Percentiles rank a stretch among this genome's conserved stretches.
phyloP scores from a whole-genome alignment of 1,140 invertebrate genomes.

The fruit fly (Drosophila melanogaster) region DNA sequence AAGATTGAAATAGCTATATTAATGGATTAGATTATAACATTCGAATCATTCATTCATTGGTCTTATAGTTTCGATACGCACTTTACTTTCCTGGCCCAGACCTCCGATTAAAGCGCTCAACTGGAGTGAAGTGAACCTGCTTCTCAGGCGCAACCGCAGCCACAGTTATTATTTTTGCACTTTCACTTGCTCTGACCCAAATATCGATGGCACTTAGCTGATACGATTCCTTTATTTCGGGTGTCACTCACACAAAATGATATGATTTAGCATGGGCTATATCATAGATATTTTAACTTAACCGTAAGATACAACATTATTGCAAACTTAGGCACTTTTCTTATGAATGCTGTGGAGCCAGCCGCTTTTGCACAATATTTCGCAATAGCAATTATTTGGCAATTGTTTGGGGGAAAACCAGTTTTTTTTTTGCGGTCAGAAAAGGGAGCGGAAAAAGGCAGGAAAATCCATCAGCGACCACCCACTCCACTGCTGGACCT shows the following conservation, averaged over 20 bases:
- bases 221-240: neutral
- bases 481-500: constrained; percentile 27
- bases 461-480: constrained; percentile 18
- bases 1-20: no score
- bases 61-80: neutral
- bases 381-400: constrained; percentile 40
- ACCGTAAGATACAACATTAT: no score
- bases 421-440: constrained; percentile 13
- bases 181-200: constrained; percentile 71
- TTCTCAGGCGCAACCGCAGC: constrained; percentile 8
- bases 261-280: neutral
- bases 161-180: constrained; percentile 47
- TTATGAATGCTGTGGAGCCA: neutral
- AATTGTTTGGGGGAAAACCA: constrained; percentile 22
- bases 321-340: no score
- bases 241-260: neutral
- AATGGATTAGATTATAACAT: no score
- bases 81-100: neutral
- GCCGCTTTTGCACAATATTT: constrained; percentile 28
- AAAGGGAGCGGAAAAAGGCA: neutral
- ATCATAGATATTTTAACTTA: no score
- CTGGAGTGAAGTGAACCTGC: constrained; percentile 26
- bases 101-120: constrained; percentile 14
- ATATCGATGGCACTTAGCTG: constrained; percentile 25
- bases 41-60: no score